Evolutionary conservation across 2,888 invertebrate species (phyloP), one percentile per base, ranked within the genome.

Genomic region (Apamea monoglypha): DNA sequence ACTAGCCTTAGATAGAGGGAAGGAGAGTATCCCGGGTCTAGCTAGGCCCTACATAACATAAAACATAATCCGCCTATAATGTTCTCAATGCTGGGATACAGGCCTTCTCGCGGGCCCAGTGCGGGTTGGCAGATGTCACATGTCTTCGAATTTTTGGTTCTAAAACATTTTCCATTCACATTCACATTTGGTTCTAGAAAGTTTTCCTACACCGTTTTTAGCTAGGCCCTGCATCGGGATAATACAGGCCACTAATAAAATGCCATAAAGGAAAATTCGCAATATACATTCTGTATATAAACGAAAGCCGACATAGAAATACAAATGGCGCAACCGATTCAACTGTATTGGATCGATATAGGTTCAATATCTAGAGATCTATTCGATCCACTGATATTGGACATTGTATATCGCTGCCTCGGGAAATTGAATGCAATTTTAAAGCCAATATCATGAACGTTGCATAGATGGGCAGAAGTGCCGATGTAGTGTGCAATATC

Each of bases 341-440:
- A 25, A 67, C 40, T 18, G 36, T 56, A 74, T 53, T 36, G 59
- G n/a, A 25, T 67, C 44, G 32, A 74, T 59, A 25, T 8, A 64
- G n/a, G 44, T 69, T 63, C 63, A 75, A 78, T 73, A 75, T 73
- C 59, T 64, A 29, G 25, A 75, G 36, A 86, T 76, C 36, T 59
- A 74, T 44, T 53, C 70, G 12, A 78, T 14, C 25, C 69, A 64
- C 25, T 68, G 76, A 74, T 72, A 87, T 83, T 83, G 75, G 44
- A 83, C 59, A 32, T 83, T 68, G 74, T 61, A 63, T 72, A 86
- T 72, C n/a, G 78, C 66, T 64, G 50, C 63, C 53, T 78, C 63
- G 73, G 53, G 76, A 83, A 86, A 80, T 88, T 81, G 79, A 78
- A 86, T 72, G 83, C 75, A 78, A 80, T 81, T 86, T 83, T 83